Evolutionary conservation across 1,140 invertebrate species (phyloP), one percentile per base, ranked within the genome.

Genomic region (Ceratina australensis): DNA sequence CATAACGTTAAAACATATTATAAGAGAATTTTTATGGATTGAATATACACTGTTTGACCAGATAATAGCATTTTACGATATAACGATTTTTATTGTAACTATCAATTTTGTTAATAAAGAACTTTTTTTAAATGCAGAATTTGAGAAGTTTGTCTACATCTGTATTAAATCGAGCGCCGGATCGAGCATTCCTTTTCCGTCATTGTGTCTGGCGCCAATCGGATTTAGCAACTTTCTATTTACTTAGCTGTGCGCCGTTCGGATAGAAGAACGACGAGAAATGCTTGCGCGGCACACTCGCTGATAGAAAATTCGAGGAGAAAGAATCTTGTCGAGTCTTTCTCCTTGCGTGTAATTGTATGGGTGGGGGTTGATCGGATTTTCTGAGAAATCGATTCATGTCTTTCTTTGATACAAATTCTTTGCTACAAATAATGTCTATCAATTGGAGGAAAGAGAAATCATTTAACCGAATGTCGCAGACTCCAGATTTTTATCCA

Each of bases 151-250:
- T n/a, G 24, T 15, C 49, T 64, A 26, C 2, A 28, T 42, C 26
- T 64, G 24, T 26, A 52, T 64, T 73, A 73, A 56, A 73, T 73
- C 61, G 7, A 8, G 1, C n/a, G 33, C 5, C 3, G 8, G 13
- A 50, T 59, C 15, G 22, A 66, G n/a, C 12, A 18, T 59, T 49
- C 57, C 42, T 8, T 59, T 22, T 22, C 54, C 64, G 68, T 68
- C 65, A 33, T 15, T 50, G 73, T 50, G 12, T 28, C 56, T 16
- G 7, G 18, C 13, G 13, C 8, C 50, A 74, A 74, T 75, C 72
- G 22, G 52, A 75, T 75, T 67, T 67, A 20, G 7, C 54, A n/a
- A 26, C 22, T 47, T 67, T 42, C 63, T 67, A 54, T 75, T 47
- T 75, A 67, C 56, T 68, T 76, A 60, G 65, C 33, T 50, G 65